phyloP scores from a whole-genome alignment of 2,797 vertebrate genomes.

The Eulemur rubriventer region DNA sequence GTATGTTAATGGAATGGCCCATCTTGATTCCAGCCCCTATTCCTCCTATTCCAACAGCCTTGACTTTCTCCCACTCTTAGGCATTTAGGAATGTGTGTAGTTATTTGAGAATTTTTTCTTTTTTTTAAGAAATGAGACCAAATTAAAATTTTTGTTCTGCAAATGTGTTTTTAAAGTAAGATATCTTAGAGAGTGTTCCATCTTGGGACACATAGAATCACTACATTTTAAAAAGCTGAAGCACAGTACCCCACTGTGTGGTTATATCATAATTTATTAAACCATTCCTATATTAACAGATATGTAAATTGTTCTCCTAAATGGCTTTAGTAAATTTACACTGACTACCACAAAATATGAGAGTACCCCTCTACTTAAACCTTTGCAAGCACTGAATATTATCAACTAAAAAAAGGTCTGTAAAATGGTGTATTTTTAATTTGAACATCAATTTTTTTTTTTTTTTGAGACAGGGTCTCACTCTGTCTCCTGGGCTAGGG shows the following conservation, averaged over 20 bases:
- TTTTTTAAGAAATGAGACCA: not conserved
- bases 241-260: not conserved
- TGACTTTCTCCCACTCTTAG: not conserved
- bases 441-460: not conserved
- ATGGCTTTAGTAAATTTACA: slow-evolving; percentile 1
- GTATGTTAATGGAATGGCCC: not conserved
- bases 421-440: not conserved
- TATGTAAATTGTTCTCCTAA: not conserved
- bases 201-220: not conserved
- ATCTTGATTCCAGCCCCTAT: not conserved
- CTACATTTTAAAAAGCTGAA: not conserved
- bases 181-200: not conserved
- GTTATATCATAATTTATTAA: not conserved
- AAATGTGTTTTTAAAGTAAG: not conserved
- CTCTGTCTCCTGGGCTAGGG: no score
- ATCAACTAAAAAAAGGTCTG: not conserved
- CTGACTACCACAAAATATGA: not conserved
- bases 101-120: not conserved
- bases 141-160: not conserved
- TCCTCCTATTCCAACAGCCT: not conserved
- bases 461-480: no score
- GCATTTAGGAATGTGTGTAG: not conserved
- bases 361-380: not conserved
- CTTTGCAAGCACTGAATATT: not conserved
- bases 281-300: not conserved